phyloP scores from a whole-genome alignment of 2,888 invertebrate species.

The Coenonympha arcania region DNA sequence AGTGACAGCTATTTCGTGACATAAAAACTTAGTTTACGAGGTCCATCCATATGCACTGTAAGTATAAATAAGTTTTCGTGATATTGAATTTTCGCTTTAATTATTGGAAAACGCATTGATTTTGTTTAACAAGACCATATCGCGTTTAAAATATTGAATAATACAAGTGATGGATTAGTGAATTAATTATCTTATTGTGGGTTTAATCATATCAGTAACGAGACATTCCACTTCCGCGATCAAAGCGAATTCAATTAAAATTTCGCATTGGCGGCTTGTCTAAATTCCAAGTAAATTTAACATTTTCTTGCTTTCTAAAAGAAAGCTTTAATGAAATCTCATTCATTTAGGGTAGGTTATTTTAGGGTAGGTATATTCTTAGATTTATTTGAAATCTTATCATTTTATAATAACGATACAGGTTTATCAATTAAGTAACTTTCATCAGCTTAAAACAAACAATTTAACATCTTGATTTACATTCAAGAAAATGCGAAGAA shows the following conservation, averaged over 20 bases:
- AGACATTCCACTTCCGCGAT: conserved; percentile 64
- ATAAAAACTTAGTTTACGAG: no score
- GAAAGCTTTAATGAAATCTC: conserved; percentile 57
- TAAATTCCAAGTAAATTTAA: conserved; percentile 57
- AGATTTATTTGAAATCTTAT: conserved; percentile 10
- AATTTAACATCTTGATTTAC: no score
- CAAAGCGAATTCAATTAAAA: conserved; percentile 71
- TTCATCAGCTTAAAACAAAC: no score
- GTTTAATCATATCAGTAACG: conserved; percentile 60
- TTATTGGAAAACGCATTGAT: no score
- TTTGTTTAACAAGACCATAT: no score
- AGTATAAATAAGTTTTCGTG: no score
- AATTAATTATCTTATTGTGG: conserved; percentile 50
- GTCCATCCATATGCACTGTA: no score
- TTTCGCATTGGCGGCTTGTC: conserved; percentile 63
- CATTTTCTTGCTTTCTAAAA: conserved; percentile 49
- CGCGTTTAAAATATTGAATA: no score
- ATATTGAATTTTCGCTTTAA: no score
- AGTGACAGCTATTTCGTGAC: no score
- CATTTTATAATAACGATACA: conserved; percentile 41
- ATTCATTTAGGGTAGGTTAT: conserved; percentile 36
- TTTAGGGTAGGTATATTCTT: conserved; percentile 14
- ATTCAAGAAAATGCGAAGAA: no score
- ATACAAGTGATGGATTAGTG: background rate
- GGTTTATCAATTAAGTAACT: no score